Base-by-base conservation (phyloP, 2,797 vertebrate genomes). In the Rhinoraja longicauda region DNA sequence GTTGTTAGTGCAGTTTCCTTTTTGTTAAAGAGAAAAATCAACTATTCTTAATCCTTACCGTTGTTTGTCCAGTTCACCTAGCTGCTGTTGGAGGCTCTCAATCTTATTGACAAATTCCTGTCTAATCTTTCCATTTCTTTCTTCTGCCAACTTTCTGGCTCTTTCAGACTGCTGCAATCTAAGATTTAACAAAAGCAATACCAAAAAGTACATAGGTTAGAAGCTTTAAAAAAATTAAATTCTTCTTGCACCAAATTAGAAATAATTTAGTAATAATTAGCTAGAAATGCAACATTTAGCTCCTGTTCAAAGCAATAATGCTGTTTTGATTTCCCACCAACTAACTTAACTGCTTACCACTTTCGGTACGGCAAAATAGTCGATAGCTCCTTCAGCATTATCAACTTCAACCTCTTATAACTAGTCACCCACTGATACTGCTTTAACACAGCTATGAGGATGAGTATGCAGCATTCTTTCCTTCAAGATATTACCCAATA, bases 91-190 rank as follows among this genome's bases (percentile, higher is more conserved):
- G 93, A 98, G 94, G 0, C 93, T 94, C 1, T 96, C 94, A 0
- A 97, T 96, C 94, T 94, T 97, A 73, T 95, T 96, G 4, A 97
- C 96, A 93, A 99, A 96, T 94, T 99, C 98, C 36, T 95, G 95
- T 94, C 96, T 97, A 95, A 98, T 95, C 93, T 96, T 96, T 93
- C 93, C 96, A 95, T 98, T 98, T 0, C 96, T 96, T 70, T 97
- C 97, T 94, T 98, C 97, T 0, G 96, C 97, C 24, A 95, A 96
- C 93, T 95, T 97, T 93, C 96, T 95, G 4, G 97, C 96, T 57
- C 93, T 95, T 94, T 99, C 98, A 0, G 98, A 97, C 45, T 95
- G 96, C 94, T 98, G 97, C 45, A 98, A 94, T 94, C 98, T 99
- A 94, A 13, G 67, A 36, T 90, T 53, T 26, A 92, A 73, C 39